These are phyloP conservation scores for Seriola quinqueradiata DNA, from an alignment of 2,113 vertebrate genomes.

Conservation along the genomic window DNA sequence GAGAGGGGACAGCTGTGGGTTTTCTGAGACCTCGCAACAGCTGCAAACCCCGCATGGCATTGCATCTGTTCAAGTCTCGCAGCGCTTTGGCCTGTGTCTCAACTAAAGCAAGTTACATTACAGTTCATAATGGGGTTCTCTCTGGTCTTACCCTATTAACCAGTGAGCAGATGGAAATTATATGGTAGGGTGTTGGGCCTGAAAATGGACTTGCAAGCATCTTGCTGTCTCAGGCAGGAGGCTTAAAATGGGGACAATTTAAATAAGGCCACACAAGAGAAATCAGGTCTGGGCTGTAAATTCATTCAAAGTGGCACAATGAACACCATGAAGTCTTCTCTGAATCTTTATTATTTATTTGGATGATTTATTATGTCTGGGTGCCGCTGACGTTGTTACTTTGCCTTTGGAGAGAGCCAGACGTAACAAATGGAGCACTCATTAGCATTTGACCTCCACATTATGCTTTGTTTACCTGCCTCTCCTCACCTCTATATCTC, in stretches of 20 bases:
- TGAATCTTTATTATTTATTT: constrained; percentile 71
- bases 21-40: constrained; percentile 68
- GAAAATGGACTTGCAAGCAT: constrained; percentile 51
- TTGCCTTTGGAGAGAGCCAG: constrained; percentile 74
- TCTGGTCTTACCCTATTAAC: constrained; percentile 68
- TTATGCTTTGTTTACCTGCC: constrained; percentile 81
- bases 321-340: constrained; percentile 46
- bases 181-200: constrained; percentile 48
- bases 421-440: constrained; percentile 71
- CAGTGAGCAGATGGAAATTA: constrained; percentile 70
- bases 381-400: constrained; percentile 53
- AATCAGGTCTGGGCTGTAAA: constrained; percentile 60
- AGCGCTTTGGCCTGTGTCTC: constrained; percentile 33
- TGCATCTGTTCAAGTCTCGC: constrained; percentile 69
- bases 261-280: constrained; percentile 64
- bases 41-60: constrained; percentile 75
- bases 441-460: constrained; percentile 84
- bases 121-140: constrained; percentile 55
- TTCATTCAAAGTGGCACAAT: constrained; percentile 45
- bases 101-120: constrained; percentile 49
- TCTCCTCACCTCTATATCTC: constrained; percentile 72
- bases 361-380: constrained; percentile 79
- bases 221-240: constrained; percentile 35
- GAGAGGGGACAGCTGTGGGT: constrained; percentile 73
- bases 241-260: constrained; percentile 59